Conservation (phyloP, 2,113 vertebrate genomes). For the Melanostigma gelatinosum region DNA sequence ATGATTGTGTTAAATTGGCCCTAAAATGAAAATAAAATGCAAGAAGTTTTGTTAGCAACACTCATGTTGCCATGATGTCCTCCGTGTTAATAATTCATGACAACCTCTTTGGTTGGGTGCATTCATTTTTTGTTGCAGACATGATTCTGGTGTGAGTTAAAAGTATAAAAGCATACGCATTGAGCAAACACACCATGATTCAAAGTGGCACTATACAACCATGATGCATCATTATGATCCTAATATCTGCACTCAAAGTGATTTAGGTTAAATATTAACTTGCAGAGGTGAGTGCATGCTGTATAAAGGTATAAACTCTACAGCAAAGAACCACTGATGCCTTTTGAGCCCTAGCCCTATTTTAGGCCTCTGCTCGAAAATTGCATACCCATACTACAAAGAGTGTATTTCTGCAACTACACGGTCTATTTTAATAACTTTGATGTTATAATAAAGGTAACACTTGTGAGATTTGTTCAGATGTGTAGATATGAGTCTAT, state of each 20-base stretch:
- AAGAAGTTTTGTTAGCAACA: neutral
- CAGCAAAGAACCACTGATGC: neutral
- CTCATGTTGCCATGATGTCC: neutral
- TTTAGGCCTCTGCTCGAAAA: too few species aligned
- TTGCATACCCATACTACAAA: too few species aligned
- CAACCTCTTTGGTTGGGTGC: neutral
- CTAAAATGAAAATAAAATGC: neutral
- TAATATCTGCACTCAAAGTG: constrained; percentile 18
- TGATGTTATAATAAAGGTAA: too few species aligned
- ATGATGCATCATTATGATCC: neutral
- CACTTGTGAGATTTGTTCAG: too few species aligned
- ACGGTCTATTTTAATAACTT: too few species aligned
- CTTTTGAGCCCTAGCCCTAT: neutral
- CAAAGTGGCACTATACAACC: constrained; percentile 9
- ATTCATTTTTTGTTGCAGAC: neutral
- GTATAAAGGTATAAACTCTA: constrained; percentile 11
- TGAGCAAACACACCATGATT: constrained; percentile 2
- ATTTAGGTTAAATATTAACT: constrained; percentile 63
- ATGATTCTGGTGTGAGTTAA: neutral
- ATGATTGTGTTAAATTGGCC: neutral
- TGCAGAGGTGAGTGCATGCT: neutral
- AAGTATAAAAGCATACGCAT: neutral
- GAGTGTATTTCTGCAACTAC: too few species aligned
- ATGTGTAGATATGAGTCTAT: too few species aligned
- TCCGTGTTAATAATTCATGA: neutral